These are phyloP conservation scores for Lepilemur ruficaudatus DNA, from an alignment of 2,797 vertebrate species.

Conservation along the genomic window DNA sequence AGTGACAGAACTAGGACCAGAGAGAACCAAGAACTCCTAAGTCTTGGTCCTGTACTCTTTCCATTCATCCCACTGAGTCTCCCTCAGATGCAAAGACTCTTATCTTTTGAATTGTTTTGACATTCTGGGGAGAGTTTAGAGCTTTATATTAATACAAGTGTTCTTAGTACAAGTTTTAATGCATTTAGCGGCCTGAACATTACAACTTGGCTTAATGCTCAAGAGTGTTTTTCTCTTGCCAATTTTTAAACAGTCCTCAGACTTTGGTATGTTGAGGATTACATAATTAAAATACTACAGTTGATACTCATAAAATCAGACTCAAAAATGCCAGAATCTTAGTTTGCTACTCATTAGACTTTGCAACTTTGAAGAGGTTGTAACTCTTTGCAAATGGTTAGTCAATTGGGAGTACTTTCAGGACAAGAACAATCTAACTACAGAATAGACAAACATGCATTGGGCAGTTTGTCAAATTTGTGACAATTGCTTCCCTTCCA, in stretches of 20 bases:
- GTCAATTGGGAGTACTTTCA: not conserved
- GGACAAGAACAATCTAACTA: not conserved
- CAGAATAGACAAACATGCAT: not conserved
- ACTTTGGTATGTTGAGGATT: not conserved
- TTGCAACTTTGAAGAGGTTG: not conserved
- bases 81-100: not conserved
- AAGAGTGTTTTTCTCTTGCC: not conserved
- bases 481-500: not conserved
- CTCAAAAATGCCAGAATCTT: not conserved
- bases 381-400: not conserved
- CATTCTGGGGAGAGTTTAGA: not conserved
- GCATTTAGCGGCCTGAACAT: not conserved
- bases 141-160: not conserved
- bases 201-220: not conserved
- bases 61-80: not conserved
- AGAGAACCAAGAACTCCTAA: not conserved
- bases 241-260: not conserved
- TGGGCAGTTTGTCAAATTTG: not conserved
- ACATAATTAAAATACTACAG: not conserved
- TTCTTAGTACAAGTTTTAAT: not conserved
- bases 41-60: not conserved
- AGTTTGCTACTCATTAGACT: not conserved
- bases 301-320: constrained; percentile 24
- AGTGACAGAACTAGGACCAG: not conserved
- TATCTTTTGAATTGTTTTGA: not conserved